Conservation (phyloP, 1,140 invertebrate species). For the Panonychus citri region DNA sequence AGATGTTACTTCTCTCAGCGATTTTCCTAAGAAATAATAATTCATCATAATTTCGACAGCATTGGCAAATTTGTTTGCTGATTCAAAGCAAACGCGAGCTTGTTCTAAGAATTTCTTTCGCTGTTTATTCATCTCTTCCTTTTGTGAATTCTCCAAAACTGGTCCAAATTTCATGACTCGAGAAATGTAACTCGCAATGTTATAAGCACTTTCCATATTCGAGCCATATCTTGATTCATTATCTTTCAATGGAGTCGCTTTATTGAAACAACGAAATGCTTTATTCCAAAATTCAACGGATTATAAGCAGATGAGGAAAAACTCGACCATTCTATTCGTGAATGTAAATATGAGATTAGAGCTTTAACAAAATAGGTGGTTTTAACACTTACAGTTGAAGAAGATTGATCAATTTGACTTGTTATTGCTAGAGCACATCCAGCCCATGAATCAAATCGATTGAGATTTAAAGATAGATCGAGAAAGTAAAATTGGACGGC, state of each 20-base stretch:
- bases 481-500: slow-evolving; percentile 55
- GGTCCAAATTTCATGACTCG: slow-evolving; percentile 33
- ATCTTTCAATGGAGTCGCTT: slow-evolving; percentile 43
- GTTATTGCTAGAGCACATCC: slow-evolving; percentile 56
- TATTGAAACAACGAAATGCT: slow-evolving; percentile 48
- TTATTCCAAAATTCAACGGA: slow-evolving; percentile 38
- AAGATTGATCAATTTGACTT: slow-evolving; percentile 42
- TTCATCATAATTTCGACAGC: slow-evolving; percentile 56
- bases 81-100: slow-evolving; percentile 47
- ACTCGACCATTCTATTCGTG: background rate
- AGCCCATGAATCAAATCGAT: slow-evolving; percentile 71
- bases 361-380: too few relatives aligned
- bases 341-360: too few relatives aligned
- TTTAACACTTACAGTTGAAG: background rate
- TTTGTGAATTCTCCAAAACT: slow-evolving; percentile 28
- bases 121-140: slow-evolving; percentile 38
- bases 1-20: slow-evolving; percentile 48
- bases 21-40: slow-evolving; percentile 82
- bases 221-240: slow-evolving; percentile 49
- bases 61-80: slow-evolving; percentile 34
- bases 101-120: slow-evolving; percentile 47
- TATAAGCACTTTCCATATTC: slow-evolving; percentile 67
- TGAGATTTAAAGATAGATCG: slow-evolving; percentile 52
- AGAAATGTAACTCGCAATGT: slow-evolving; percentile 62
- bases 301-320: slow-evolving; percentile 23